Evolutionary conservation across 2,888 invertebrate species (phyloP), one percentile per base, ranked within the genome.

Genomic region (Elegia similella): DNA sequence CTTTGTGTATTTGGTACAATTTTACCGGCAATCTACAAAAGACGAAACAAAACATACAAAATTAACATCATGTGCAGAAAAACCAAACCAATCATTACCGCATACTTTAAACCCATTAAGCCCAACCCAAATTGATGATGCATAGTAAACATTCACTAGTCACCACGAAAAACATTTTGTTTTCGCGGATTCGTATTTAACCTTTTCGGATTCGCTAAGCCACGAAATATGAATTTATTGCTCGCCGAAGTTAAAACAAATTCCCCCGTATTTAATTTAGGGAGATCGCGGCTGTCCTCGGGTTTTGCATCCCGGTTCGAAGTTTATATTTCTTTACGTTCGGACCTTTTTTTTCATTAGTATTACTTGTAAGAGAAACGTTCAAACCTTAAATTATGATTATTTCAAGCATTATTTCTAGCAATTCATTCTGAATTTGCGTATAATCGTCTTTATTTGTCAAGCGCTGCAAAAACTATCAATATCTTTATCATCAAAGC

Each of bases 141-240:
- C 8, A 34, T 34, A 34, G 34, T 34, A 34, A 2, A 10, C 34
- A 34, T 12, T 34, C 34, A 34, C 34, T 34, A 34, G 34, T 34
- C 12, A 34, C 34, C 34, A 12, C 34, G 12, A 34, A 34, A 48
- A 50, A 32, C 16, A 32, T 47, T 55, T 55, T 38, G 43, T 55
- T 34, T 38, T 38, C 34, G 1, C 54, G 42, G 38, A 38, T 55
- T 53, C 55, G 52, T 55, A 59, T 57, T 55, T 59, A 63, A 46
- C 56, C 57, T 42, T 58, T 61, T 57, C 23, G 57, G 29, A 50
- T 52, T 52, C 60, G 56, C 32, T 61, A 59, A 60, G 57, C 60
- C 43, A 48, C 52, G 44, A 61, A 63, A 63, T 63, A 58, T 61
- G 55, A 58, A 63, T 63, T 61, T 61, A 63, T 63, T 16, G 59